phyloP scores from a whole-genome alignment of 2,888 invertebrate genomes.

The Cheilosia pagana region DNA sequence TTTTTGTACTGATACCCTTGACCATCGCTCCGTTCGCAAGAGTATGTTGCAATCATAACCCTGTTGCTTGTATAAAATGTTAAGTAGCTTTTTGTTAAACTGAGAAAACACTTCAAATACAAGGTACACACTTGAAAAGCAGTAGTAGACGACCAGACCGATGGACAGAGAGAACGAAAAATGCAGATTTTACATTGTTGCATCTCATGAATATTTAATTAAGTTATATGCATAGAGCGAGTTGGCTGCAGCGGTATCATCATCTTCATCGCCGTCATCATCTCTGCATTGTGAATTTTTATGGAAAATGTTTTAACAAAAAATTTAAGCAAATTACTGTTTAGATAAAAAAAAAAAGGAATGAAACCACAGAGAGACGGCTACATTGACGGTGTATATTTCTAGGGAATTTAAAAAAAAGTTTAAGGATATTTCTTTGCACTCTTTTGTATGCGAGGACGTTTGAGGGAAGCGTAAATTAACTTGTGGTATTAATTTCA shows the following conservation, averaged over 20 bases:
- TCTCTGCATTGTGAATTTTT: slow-evolving; percentile 67
- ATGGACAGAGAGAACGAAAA: slow-evolving; percentile 24
- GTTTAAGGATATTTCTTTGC: slow-evolving; percentile 19
- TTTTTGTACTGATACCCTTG: slow-evolving; percentile 26
- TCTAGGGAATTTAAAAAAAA: slow-evolving; percentile 54
- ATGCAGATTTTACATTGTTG: slow-evolving; percentile 58
- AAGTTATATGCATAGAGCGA: slow-evolving; percentile 56
- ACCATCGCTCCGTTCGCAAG: slow-evolving; percentile 3
- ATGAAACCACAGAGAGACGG: slow-evolving; percentile 24
- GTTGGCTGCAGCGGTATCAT: slow-evolving; percentile 50
- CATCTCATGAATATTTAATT: slow-evolving; percentile 75
- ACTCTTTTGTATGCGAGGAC: neutral
- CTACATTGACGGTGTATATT: slow-evolving; percentile 28
- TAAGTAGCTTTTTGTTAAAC: slow-evolving; percentile 67
- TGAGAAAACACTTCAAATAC: slow-evolving; percentile 54
- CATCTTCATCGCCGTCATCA: slow-evolving; percentile 59
- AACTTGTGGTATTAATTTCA: neutral
- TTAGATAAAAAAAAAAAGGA: slow-evolving; percentile 51
- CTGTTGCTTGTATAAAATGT: slow-evolving; percentile 72
- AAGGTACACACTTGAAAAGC: slow-evolving; percentile 17
- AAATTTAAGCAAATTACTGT: slow-evolving; percentile 69
- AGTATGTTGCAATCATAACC: slow-evolving; percentile 69
- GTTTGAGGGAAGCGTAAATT: slow-evolving; percentile 7
- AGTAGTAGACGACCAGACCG: neutral
- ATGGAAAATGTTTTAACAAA: slow-evolving; percentile 54